These are phyloP conservation scores for Rhagologus leucostigma DNA, from an alignment of 2,113 vertebrate genomes.

Conservation along the genomic window DNA sequence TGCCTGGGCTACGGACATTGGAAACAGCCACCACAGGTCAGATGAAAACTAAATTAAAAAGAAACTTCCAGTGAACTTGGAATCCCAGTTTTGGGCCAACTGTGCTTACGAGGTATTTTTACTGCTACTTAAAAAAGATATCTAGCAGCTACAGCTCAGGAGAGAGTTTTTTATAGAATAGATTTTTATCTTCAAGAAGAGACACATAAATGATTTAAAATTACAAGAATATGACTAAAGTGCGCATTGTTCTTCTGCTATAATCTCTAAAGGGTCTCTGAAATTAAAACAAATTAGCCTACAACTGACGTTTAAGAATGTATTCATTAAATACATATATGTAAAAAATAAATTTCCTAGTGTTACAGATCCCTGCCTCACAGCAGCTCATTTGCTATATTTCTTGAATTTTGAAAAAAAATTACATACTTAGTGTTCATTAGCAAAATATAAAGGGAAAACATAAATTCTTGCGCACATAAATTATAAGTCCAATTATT, in stretches of 20 bases:
- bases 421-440: neutral
- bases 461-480: neutral
- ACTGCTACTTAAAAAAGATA: neutral
- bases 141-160: neutral
- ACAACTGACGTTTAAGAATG: neutral
- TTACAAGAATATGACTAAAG: neutral
- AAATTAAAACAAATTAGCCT: neutral
- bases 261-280: neutral
- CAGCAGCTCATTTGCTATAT: neutral
- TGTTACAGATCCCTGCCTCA: neutral
- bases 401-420: neutral
- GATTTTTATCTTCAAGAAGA: neutral
- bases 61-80: neutral
- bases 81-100: neutral
- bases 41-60: slow-evolving; percentile 35
- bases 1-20: slow-evolving; percentile 22
- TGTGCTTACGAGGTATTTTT: neutral
- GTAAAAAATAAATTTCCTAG: neutral
- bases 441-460: neutral
- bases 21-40: slow-evolving; percentile 39
- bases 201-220: neutral
- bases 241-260: neutral
- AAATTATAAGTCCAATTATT: neutral
- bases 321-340: neutral
- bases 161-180: neutral